Evolutionary conservation across 1,140 invertebrate species (phyloP).

Genomic region (Rhizoglyphus robini): DNA sequence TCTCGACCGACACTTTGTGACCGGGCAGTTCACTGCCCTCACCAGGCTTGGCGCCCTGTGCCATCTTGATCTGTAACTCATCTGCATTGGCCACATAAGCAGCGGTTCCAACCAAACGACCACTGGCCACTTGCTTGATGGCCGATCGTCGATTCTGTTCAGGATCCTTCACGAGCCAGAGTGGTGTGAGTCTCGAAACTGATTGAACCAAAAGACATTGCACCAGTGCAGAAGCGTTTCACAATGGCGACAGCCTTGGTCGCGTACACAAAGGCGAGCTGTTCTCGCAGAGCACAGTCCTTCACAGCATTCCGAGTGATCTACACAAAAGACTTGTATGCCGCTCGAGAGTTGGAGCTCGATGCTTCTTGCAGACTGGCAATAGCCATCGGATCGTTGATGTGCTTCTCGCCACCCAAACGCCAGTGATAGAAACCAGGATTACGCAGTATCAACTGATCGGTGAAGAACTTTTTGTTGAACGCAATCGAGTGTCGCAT

Average conservation of each 20-base stretch:
- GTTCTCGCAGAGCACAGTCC: slow-evolving; percentile 78
- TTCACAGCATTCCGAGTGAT: slow-evolving; percentile 70
- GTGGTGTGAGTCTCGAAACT: slow-evolving; percentile 86
- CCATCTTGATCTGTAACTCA: slow-evolving; percentile 95
- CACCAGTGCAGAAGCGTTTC: slow-evolving; percentile 66
- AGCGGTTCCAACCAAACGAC: slow-evolving; percentile 93
- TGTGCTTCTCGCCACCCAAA: slow-evolving; percentile 90
- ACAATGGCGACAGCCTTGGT: slow-evolving; percentile 69
- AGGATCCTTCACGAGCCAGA: slow-evolving; percentile 64
- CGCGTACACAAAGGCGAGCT: slow-evolving; percentile 67
- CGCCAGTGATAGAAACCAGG: slow-evolving; percentile 93
- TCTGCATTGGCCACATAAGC: slow-evolving; percentile 92
- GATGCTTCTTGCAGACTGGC: slow-evolving; percentile 86
- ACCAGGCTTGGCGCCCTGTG: slow-evolving; percentile 95
- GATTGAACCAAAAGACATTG: slow-evolving; percentile 87
- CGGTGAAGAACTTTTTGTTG: slow-evolving; percentile 45
- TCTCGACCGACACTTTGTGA: slow-evolving; percentile 79
- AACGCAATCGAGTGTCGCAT: slow-evolving; percentile 71
- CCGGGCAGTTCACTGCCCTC: slow-evolving; percentile 87
- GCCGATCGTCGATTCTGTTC: slow-evolving; percentile 49
- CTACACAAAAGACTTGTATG: slow-evolving; percentile 77
- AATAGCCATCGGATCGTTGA: slow-evolving; percentile 88
- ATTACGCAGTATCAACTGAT: slow-evolving; percentile 66
- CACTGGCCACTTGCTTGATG: slow-evolving; percentile 75
- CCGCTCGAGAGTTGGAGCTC: slow-evolving; percentile 56